Base-by-base conservation (phyloP, 2,113 vertebrate species). In the Amphiprion percula region DNA sequence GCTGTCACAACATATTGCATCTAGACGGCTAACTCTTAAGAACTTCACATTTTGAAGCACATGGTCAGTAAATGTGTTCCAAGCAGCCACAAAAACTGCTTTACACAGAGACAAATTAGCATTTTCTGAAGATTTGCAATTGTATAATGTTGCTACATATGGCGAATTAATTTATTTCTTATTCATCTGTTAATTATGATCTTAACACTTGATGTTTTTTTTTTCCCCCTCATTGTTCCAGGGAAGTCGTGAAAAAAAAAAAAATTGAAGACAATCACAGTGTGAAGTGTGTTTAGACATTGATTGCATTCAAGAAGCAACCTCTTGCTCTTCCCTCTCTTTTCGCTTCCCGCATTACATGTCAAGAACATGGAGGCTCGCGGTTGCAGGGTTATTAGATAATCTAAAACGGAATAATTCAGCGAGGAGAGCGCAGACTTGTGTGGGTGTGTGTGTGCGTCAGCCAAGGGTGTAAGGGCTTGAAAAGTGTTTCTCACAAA, bases 321-420 rank as follows among this genome's bases (percentile, higher is more conserved):
- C 58, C 58, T 77, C 30, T 10, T 74, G 54, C 58, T 77, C 30
- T 10, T 74, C 44, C 55, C 52, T 65, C 49, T 60, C n/a, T 28
- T 63, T 50, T 39, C 50, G n/a, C 47, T 68, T 72, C 46, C 71
- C 68, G 70, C 14, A 41, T 77, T 37, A 64, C 69, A 62, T 76
- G 67, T 87, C 73, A 79, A 64, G 72, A 91, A 87, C 90, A 82
- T 55, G 72, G 86, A 85, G 75, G 73, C 49, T 71, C 44, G 67
- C 68, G 68, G 63, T 77, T 84, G 70, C 75, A 28, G 79, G 61
- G 83, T 80, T 86, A 82, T 86, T 82, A 84, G 70, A 90, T 92
- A 83, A 92, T 90, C 87, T 84, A 52, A 91, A 93, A 91, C 82
- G 78, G 87, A 94, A 92, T 90, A 89, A 93, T 93, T 94, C 87